Evolutionary conservation across 2,888 invertebrate genomes (phyloP), one percentile per base, ranked within the genome.

Genomic region (Tipula lateralis): DNA sequence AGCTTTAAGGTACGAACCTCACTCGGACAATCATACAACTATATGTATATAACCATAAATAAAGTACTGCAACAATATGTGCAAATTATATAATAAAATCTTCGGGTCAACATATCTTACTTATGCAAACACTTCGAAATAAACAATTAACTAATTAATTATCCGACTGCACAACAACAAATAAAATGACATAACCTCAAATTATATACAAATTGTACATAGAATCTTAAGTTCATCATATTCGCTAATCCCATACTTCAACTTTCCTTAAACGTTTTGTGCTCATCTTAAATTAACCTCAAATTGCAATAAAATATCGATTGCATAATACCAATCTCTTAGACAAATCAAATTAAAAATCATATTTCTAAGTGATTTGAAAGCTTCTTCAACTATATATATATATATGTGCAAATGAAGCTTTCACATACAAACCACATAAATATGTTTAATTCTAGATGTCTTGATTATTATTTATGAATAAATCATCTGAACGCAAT

Each of bases 351-450:
- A 50, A 50, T 50, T 50, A 50, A 50, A 50, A 50, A 50, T 50
- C 2, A 9, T 66, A 66, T 66, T 66, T 66, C 19, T 24, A 66
- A 66, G 66, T 66, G 66, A 44, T 44, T 44, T 16, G 44, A 44
- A 44, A 44, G 44, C 44, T 44, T 44, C 44, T 44, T 44, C 44
- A 44, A 9, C 13, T 44, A 44, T 44, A 5, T 44, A 44, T 16
- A 16, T 44, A 44, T 16, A 44, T 44, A 16, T 16, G 12, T 44
- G 44, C 16, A 66, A 24, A 66, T 66, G 24, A 66, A 66, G 66
- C 66, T 66, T 66, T 66, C 66, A 66, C 66, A 66, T 66, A 44
- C 44, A 44, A 16, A 44, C 66, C n/a, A n/a, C n/a, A n/a, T 66
- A 66, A 44, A 44, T 66, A 66, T 24, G 24, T 66, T 66, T 24